These are phyloP conservation scores for Drosophila watanabei DNA, from an alignment of 1,140 invertebrate genomes.

Conservation along the genomic window DNA sequence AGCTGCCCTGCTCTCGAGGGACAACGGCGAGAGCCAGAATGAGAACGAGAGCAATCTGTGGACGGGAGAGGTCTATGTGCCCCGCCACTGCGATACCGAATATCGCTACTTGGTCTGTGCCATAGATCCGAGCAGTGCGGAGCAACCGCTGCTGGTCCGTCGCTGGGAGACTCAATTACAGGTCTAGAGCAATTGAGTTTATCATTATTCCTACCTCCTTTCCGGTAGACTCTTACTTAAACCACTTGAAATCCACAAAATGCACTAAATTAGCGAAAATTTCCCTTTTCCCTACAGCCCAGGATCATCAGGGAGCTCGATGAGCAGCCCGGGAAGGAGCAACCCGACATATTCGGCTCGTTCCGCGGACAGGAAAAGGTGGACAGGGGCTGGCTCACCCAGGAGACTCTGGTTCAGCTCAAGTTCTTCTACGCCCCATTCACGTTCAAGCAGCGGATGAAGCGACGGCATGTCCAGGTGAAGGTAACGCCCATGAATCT, in stretches of 20 bases:
- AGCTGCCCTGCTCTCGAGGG: constrained; percentile 84
- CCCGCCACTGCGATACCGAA: constrained; percentile 88
- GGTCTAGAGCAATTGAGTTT: constrained; percentile 20
- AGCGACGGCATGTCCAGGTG: constrained; percentile 89
- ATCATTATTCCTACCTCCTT: background rate
- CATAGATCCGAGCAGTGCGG: constrained; percentile 86
- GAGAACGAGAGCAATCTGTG: constrained; percentile 86
- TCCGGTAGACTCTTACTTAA: constrained; percentile 14
- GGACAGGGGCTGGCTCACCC: constrained; percentile 94
- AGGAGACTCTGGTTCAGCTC: constrained; percentile 94
- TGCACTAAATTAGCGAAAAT: background rate
- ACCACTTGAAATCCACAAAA: background rate
- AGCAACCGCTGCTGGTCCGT: constrained; percentile 89
- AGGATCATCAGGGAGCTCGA: constrained; percentile 86
- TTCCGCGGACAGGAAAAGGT: constrained; percentile 87
- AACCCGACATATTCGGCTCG: constrained; percentile 88
- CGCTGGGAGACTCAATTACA: constrained; percentile 94
- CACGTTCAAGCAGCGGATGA: constrained; percentile 92
- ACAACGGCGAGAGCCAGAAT: constrained; percentile 66
- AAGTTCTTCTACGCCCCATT: constrained; percentile 94
- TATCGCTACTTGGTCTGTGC: constrained; percentile 93
- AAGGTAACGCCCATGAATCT: constrained; percentile 93
- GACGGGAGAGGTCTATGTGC: constrained; percentile 87
- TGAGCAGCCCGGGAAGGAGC: constrained; percentile 61
- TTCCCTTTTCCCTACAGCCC: constrained; percentile 84